Conservation (phyloP, 2,113 vertebrate species). For the Arothron firmamentum region DNA sequence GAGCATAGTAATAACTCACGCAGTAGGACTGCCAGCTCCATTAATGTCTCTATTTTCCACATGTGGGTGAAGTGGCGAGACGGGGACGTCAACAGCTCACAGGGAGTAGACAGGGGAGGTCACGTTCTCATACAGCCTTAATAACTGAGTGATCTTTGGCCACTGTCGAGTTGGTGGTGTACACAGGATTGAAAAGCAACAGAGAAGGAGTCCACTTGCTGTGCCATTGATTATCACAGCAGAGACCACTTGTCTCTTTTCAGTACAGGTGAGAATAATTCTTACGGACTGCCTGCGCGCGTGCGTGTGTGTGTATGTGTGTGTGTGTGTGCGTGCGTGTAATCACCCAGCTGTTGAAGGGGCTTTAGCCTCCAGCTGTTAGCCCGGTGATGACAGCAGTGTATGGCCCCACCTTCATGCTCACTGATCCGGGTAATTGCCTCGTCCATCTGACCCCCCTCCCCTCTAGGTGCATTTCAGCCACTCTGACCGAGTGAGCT, state of each 20-base stretch:
- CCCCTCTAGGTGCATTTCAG: slow-evolving; percentile 11
- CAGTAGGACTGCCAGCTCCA: slow-evolving; percentile 78
- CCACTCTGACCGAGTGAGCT: slow-evolving; percentile 33
- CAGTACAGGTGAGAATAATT: slow-evolving; percentile 47
- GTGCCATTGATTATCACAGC: slow-evolving; percentile 38
- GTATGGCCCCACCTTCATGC: slow-evolving; percentile 67
- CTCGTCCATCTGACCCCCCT: slow-evolving; percentile 48
- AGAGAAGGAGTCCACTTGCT: slow-evolving; percentile 14
- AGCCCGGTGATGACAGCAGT: slow-evolving; percentile 66
- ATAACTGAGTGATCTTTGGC: slow-evolving; percentile 21
- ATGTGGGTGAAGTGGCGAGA: slow-evolving; percentile 38
- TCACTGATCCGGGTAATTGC: slow-evolving; percentile 74
- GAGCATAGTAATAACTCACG: slow-evolving; percentile 78
- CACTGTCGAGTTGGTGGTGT: too few species aligned
- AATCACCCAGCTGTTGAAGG: slow-evolving; percentile 73
- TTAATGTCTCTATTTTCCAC: slow-evolving; percentile 86
- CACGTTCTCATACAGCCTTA: slow-evolving; percentile 28
- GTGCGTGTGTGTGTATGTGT: slow-evolving; percentile 24
- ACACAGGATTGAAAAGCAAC: not conserved
- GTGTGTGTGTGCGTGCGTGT: slow-evolving; percentile 36
- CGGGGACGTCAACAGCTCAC: slow-evolving; percentile 42
- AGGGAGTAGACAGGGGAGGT: slow-evolving; percentile 28
- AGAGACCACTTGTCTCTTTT: slow-evolving; percentile 29
- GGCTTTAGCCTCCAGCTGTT: slow-evolving; percentile 67
- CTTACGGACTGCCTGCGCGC: slow-evolving; percentile 22